Evolutionary conservation across 2,888 invertebrate species (phyloP).

Genomic region (Lacanobia oleracea): DNA sequence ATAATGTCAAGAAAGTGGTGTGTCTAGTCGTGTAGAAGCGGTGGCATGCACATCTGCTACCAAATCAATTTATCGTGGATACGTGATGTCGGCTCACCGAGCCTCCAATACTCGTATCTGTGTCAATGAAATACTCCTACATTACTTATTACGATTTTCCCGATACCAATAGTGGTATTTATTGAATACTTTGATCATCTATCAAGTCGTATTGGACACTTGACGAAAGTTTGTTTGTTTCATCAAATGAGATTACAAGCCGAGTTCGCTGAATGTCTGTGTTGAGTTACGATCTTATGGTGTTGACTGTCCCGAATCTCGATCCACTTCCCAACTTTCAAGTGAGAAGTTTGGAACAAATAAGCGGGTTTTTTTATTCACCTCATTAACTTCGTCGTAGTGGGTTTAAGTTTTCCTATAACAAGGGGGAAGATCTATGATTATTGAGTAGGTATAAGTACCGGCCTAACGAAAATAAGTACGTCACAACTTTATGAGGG

Average conservation of each 20-base stretch:
- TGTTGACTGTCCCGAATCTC: conserved; percentile 50
- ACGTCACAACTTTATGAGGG: conserved; percentile 48
- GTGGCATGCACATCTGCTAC: conserved; percentile 79
- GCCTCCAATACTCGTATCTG: conserved; percentile 62
- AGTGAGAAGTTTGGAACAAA: conserved; percentile 59
- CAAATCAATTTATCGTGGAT: conserved; percentile 80
- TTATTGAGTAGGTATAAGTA: conserved; percentile 48
- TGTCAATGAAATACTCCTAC: conserved; percentile 69
- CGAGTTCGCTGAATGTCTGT: conserved; percentile 36
- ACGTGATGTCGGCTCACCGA: conserved; percentile 76
- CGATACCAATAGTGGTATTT: conserved; percentile 56
- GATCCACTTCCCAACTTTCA: conserved; percentile 60
- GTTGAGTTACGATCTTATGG: conserved; percentile 57
- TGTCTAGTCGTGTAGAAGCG: conserved; percentile 72
- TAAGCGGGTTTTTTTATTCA: conserved; percentile 58
- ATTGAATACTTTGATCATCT: conserved; percentile 57
- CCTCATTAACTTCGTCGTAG: conserved; percentile 58
- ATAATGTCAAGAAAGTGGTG: conserved; percentile 75
- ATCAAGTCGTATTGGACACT: conserved; percentile 62
- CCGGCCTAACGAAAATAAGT: conserved; percentile 35
- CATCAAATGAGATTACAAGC: conserved; percentile 53
- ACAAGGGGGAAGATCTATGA: conserved; percentile 43
- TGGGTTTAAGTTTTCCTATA: conserved; percentile 57
- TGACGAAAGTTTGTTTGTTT: conserved; percentile 59
- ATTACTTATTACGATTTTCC: conserved; percentile 59